These are phyloP conservation scores for Eupelmus urozonus DNA, from an alignment of 2,888 invertebrate genomes.

Conservation along the genomic window DNA sequence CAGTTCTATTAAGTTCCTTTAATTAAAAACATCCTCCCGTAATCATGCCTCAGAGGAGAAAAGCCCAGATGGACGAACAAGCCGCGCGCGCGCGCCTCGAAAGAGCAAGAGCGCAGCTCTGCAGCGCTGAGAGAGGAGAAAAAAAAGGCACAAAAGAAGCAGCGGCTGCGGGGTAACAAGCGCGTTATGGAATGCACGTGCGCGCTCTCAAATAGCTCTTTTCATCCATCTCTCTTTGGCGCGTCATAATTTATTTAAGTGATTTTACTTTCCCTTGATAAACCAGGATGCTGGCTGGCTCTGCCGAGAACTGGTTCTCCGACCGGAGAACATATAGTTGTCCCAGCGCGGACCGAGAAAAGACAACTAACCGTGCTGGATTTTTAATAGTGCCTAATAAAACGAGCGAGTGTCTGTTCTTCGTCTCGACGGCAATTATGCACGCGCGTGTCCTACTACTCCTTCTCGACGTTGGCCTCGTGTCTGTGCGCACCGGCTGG, in stretches of 20 bases:
- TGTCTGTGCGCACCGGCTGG: not conserved
- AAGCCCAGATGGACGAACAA: too few species aligned
- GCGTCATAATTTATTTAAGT: conserved; percentile 50
- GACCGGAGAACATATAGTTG: conserved; percentile 21
- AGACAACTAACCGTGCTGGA: conserved; percentile 25
- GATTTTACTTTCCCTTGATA: conserved; percentile 35
- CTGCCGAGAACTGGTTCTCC: not conserved
- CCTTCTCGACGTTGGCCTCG: not conserved
- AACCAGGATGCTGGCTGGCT: not conserved
- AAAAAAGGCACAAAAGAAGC: too few species aligned
- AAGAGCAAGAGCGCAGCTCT: too few species aligned
- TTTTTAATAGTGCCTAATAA: conserved; percentile 42
- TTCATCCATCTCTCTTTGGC: too few species aligned
- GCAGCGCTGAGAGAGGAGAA: too few species aligned
- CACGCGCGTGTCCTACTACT: not conserved
- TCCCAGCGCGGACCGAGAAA: not conserved
- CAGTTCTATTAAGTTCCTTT: not conserved
- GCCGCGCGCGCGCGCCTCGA: too few species aligned
- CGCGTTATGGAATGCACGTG: not conserved
- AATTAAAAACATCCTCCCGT: not conserved
- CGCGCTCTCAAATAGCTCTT: too few species aligned
- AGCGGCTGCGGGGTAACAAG: conserved; percentile 4
- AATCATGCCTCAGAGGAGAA: too few species aligned
- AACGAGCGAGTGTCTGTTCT: conserved; percentile 25
- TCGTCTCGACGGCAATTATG: conserved; percentile 29